Evolutionary conservation across 2,797 vertebrate species (phyloP), one percentile per base, ranked within the genome.

Genomic region (Gobionotothen gibberifrons): DNA sequence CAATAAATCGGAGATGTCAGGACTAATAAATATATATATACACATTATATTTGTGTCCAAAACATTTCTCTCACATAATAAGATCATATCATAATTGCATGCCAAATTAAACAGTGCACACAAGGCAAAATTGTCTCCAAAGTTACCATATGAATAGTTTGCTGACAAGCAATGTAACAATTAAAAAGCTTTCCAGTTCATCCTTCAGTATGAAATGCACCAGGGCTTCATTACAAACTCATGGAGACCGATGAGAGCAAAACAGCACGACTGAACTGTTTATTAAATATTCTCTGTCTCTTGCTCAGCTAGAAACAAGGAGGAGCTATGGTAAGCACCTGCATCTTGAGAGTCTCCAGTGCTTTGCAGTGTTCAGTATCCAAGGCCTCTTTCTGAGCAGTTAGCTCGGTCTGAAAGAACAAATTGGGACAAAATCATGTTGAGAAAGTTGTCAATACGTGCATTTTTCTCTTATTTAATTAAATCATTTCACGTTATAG

Each of bases 341-440:
- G 91, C 32, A 85, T 85, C 80, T 91, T 93, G 0, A 93, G 89
- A 3, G 55, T 77, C 74, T 92, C 91, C 51, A 94, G 78, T 21
- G 91, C 85, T 78, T 79, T 83, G 78, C 89, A 92, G 85, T 94
- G 92, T 76, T 90, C 89, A 48, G 65, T 61, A 76, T 93, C 92
- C 42, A 92, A 82, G 26, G 79, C 77, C 60, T 92, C 89, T 72
- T 92, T 92, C 47, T 93, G 92, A 79, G 80, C 72, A 64, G 82
- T 67, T n/a, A 94, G 76, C 44, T 94, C 90, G 19, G 36, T 59
- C 93, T 94, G 47, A n/a, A 66, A 74, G n/a, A 78, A 69, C 9
- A 82, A 61, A 81, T 32, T 8, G 36, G 15, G 22, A 40, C 2
- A 12, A 39, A 59, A 32, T 42, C 1, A 22, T 22, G 52, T 42